Evolutionary conservation across 2,888 invertebrate genomes (phyloP), one percentile per base, ranked within the genome.

Genomic region (Acronicta alni): DNA sequence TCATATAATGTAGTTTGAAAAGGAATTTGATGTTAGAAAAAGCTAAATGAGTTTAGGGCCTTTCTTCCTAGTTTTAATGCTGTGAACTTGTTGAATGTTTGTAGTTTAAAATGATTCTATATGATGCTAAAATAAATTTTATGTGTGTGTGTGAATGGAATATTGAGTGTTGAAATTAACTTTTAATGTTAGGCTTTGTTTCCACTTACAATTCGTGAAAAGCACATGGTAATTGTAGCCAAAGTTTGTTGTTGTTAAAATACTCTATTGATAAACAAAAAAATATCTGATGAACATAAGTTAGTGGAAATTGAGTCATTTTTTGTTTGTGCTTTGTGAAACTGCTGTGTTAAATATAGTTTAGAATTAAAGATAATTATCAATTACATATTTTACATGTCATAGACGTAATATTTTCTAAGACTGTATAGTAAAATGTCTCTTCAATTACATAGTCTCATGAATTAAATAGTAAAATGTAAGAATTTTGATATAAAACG

Each of bases 401-500:
- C 76, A 72, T 77, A 75, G 72, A 77, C 69, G 65, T 75, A 77
- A 68, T 78, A 70, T 72, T 79, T 76, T 72, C 72, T 77, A 81
- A 81, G 82, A 79, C 71, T 83, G 77, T 79, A 76, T 65, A 62
- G 62, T 68, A 75, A 75, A 73, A 67, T 67, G 73, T 77, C 69
- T 78, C 77, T 75, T 72, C 67, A 77, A 74, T 75, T 75, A 71
- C 54, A 55, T 71, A 77, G 72, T 75, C 61, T 77, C 78, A 70
- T 65, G 64, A 75, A 69, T 77, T 65, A 57, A 77, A 71, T 71
- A 74, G 62, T 60, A 67, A 62, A 58, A 67, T 72, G 80, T 77
- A 77, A 77, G 62, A 72, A 74, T 72, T 80, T 79, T 79, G 75
- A 81, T 78, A 81, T 82, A 75, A 81, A 80, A 79, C 52, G 60